phyloP scores from a whole-genome alignment of 2,113 vertebrate species.

The Platysternon megacephalum region DNA sequence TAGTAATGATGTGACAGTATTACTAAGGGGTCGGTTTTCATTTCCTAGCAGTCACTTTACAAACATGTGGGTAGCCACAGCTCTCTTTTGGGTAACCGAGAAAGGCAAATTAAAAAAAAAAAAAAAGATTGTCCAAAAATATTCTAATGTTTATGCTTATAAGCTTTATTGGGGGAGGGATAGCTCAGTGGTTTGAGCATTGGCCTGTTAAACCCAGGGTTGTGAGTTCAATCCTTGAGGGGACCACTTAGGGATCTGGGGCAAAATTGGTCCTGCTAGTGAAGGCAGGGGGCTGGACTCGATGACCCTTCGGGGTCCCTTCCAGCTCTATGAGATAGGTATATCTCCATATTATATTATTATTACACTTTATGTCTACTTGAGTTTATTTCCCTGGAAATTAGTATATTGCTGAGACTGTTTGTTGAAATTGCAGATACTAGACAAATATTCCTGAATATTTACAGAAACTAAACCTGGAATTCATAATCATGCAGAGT shows the following conservation, averaged over 20 bases:
- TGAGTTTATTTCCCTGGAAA: neutral
- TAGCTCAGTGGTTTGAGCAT: too few relatives aligned
- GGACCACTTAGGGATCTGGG: too few relatives aligned
- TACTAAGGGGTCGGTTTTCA: neutral
- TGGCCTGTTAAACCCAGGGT: too few relatives aligned
- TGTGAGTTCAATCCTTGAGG: too few relatives aligned
- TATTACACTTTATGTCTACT: neutral
- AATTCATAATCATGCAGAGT: neutral
- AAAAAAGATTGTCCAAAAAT: neutral
- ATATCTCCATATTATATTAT: too few relatives aligned
- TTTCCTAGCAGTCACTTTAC: neutral
- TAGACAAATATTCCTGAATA: neutral
- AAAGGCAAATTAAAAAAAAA: neutral
- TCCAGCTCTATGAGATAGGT: too few relatives aligned
- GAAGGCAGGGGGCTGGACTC: too few relatives aligned
- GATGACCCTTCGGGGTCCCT: too few relatives aligned
- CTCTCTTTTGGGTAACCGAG: neutral
- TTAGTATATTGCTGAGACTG: neutral
- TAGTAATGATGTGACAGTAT: neutral
- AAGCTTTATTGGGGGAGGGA: too few relatives aligned
- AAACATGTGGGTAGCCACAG: neutral
- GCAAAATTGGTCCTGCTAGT: too few relatives aligned
- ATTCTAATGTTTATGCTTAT: neutral
- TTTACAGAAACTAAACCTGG: neutral
- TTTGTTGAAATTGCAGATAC: neutral